These are phyloP conservation scores for Tachypleus tridentatus DNA, from an alignment of 1,140 invertebrate species.

Conservation along the genomic window DNA sequence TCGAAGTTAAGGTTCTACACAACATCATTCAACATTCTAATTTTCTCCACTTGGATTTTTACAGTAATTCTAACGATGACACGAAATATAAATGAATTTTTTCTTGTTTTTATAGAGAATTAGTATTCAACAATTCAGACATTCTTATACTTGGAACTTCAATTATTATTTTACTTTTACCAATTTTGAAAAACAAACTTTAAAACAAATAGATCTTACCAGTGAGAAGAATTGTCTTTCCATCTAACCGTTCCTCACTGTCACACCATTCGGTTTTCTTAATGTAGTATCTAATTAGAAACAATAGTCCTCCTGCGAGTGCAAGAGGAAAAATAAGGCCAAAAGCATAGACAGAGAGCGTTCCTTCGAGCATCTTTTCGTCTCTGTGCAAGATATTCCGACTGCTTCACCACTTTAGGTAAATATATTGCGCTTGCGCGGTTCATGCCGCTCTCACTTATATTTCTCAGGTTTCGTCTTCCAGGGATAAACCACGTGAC, in stretches of 20 bases:
- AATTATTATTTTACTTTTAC: background rate
- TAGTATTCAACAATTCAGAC: too few relatives aligned
- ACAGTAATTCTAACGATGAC: too few relatives aligned
- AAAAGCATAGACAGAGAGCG: constrained; percentile 17
- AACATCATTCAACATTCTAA: too few relatives aligned
- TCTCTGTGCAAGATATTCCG: background rate
- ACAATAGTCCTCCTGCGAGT: constrained; percentile 17
- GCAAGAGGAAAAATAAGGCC: constrained; percentile 20
- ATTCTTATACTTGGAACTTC: background rate
- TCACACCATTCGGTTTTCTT: constrained; percentile 20
- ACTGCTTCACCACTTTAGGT: too few relatives aligned
- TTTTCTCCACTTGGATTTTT: too few relatives aligned
- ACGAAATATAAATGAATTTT: too few relatives aligned
- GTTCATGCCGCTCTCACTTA: too few relatives aligned
- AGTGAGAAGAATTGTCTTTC: constrained; percentile 22
- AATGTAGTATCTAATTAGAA: constrained; percentile 18
- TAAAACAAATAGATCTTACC: constrained; percentile 8
- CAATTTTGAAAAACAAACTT: background rate
- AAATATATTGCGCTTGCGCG: too few relatives aligned
- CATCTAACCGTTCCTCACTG: constrained; percentile 20
- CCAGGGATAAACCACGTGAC: too few relatives aligned
- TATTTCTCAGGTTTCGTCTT: too few relatives aligned
- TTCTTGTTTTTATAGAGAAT: too few relatives aligned
- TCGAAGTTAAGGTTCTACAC: too few relatives aligned
- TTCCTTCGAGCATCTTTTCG: constrained; percentile 19